A percentile compares a stretch with the other conserved stretches of the same genome.
phyloP scores from a whole-genome alignment of 1,140 invertebrate genomes.

The Phenacoccus solenopsis region DNA sequence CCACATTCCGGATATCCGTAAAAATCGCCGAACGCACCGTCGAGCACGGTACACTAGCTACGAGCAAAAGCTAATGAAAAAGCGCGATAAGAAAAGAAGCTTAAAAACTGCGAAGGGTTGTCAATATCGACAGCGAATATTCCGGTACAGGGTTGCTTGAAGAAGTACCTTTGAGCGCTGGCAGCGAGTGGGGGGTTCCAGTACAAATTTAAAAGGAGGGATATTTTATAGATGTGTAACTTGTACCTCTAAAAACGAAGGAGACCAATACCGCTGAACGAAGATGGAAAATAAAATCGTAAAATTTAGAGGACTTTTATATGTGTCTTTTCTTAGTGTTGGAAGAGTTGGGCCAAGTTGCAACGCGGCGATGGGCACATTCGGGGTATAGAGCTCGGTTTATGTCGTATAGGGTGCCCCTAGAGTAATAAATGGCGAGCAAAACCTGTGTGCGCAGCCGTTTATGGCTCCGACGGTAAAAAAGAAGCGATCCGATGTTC shows the following conservation, averaged over 20 bases:
- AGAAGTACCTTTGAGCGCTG: slow-evolving; percentile 7
- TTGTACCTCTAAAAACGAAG: slow-evolving; percentile 12
- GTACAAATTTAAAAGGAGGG: slow-evolving; percentile 17
- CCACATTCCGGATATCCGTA: not conserved
- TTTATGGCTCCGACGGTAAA: slow-evolving; percentile 6
- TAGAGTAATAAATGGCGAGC: slow-evolving; percentile 15
- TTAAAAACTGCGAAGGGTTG: slow-evolving; percentile 10
- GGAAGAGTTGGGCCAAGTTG: slow-evolving; percentile 14
- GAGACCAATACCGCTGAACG: slow-evolving; percentile 11
- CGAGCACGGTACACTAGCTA: not conserved
- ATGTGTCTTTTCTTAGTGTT: slow-evolving; percentile 8
- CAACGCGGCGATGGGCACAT: slow-evolving; percentile 12
- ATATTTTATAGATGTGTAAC: slow-evolving; percentile 18
- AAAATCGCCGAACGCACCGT: not conserved
- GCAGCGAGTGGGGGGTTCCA: slow-evolving; percentile 6
- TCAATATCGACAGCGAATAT: slow-evolving; percentile 15
- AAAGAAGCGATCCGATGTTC: slow-evolving; percentile 8
- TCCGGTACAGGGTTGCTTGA: slow-evolving; percentile 14
- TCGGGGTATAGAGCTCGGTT: slow-evolving; percentile 8
- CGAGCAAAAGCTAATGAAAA: slow-evolving; percentile 8
- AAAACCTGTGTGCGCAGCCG: slow-evolving; percentile 14
- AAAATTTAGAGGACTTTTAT: slow-evolving; percentile 17
- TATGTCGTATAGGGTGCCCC: slow-evolving; percentile 12
- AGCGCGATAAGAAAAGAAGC: slow-evolving; percentile 10
- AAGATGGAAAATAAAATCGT: slow-evolving; percentile 15